phyloP scores from a whole-genome alignment of 2,888 invertebrate species.

The Dolomedes plantarius region DNA sequence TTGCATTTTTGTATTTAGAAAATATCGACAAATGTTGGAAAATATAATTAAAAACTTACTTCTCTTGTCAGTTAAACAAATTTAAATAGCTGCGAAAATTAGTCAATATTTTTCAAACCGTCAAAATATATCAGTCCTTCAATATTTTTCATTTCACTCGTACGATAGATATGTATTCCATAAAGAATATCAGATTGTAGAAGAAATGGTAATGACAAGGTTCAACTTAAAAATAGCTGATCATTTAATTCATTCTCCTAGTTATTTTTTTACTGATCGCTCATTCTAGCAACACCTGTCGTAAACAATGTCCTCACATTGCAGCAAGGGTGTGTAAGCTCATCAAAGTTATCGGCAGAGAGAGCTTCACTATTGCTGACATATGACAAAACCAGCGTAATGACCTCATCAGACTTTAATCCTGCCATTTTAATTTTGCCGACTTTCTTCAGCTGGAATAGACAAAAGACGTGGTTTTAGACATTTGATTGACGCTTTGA shows the following conservation, averaged over 20 bases:
- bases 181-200: too few relatives aligned
- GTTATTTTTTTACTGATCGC: neutral
- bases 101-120: too few relatives aligned
- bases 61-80: too few relatives aligned
- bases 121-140: too few relatives aligned
- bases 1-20: too few relatives aligned
- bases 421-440: constrained; percentile 55
- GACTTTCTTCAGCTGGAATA: constrained; percentile 31
- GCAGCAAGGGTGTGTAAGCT: constrained; percentile 15
- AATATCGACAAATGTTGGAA: too few relatives aligned
- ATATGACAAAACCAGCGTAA: constrained; percentile 41
- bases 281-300: constrained; percentile 12
- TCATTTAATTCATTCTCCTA: neutral
- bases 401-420: constrained; percentile 54
- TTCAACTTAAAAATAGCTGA: neutral
- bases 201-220: too few relatives aligned
- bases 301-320: constrained; percentile 28
- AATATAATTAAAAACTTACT: too few relatives aligned
- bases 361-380: constrained; percentile 32
- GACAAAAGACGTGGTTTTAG: constrained; percentile 35
- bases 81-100: too few relatives aligned
- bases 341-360: constrained; percentile 55
- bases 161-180: too few relatives aligned
- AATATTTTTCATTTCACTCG: too few relatives aligned
- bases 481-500: constrained; percentile 29